Evolutionary conservation across 2,888 invertebrate genomes (phyloP).

Genomic region (Drosophila demipolita): DNA sequence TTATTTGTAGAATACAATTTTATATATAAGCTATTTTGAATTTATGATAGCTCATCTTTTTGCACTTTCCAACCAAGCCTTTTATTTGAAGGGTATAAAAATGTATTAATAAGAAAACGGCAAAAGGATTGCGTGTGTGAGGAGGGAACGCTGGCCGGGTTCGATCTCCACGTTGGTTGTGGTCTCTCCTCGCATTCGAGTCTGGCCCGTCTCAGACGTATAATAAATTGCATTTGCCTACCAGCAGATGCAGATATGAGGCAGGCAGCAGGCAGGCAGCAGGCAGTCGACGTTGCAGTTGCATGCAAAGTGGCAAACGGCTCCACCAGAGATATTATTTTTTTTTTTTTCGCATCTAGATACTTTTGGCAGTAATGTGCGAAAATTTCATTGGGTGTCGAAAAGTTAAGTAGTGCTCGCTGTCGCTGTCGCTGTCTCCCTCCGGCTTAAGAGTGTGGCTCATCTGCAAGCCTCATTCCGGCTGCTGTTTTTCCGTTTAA

Average conservation of each 20-base stretch:
- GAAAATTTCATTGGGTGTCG: conserved; percentile 83
- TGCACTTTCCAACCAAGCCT: not conserved
- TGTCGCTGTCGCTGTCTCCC: conserved; percentile 51
- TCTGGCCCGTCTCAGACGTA: conserved; percentile 71
- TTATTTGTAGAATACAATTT: not conserved
- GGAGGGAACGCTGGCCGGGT: conserved; percentile 31
- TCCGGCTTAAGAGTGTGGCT: conserved; percentile 19
- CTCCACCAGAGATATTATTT: conserved; percentile 54
- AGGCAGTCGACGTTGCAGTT: conserved; percentile 41
- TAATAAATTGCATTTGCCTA: conserved; percentile 81
- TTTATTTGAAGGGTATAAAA: conserved; percentile 59
- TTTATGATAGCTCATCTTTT: not conserved
- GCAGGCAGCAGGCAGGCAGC: conserved; percentile 32
- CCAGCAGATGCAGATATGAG: conserved; percentile 58
- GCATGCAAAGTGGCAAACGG: conserved; percentile 64
- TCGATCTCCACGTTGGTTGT: conserved; percentile 15
- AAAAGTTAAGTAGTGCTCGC: conserved; percentile 82
- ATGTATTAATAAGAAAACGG: conserved; percentile 83
- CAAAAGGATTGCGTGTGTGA: conserved; percentile 77
- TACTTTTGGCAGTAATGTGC: conserved; percentile 84
- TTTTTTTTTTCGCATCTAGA: conserved; percentile 75
- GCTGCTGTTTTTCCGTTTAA: conserved; percentile 69
- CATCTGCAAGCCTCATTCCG: conserved; percentile 7
- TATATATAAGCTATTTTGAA: not conserved
- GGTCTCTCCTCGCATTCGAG: conserved; percentile 25